Percentiles rank a stretch among this genome's conserved stretches.
These are phyloP conservation scores for Danionella dracula DNA, from an alignment of 2,797 vertebrate genomes.

Conservation along the genomic window DNA sequence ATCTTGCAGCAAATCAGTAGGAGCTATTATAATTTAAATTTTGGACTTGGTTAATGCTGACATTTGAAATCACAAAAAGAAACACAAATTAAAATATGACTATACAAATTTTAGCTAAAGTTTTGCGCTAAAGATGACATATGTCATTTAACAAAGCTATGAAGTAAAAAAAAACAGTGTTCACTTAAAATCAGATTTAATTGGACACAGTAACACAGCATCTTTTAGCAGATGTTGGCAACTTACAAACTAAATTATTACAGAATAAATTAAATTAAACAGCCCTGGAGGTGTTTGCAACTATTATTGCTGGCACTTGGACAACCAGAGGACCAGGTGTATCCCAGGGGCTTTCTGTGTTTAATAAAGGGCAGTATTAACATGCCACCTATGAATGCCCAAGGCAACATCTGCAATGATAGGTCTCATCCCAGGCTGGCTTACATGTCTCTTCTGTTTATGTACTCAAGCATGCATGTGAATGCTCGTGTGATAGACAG, in stretches of 20 bases:
- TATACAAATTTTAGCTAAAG: too few species aligned
- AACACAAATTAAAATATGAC: too few species aligned
- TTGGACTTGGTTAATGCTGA: too few species aligned
- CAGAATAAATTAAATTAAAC: too few species aligned
- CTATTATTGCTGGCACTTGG: slow-evolving; percentile 15
- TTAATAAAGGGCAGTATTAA: slow-evolving; percentile 31
- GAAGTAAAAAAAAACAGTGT: too few species aligned
- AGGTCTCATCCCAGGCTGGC: neutral
- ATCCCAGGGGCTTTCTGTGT: neutral
- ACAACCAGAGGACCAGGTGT: slow-evolving; percentile 9
- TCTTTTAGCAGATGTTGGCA: slow-evolving; percentile 42
- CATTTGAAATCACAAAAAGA: too few species aligned
- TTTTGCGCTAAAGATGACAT: too few species aligned
- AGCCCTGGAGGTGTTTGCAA: slow-evolving; percentile 60
- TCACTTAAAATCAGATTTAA: neutral
- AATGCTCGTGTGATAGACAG: slow-evolving; percentile 10
- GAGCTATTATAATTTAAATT: too few species aligned
- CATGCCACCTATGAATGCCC: slow-evolving; percentile 23
- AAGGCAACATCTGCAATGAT: slow-evolving; percentile 19
- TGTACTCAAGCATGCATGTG: neutral
- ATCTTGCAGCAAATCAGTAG: too few species aligned
- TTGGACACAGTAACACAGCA: neutral
- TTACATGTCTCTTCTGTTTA: slow-evolving; percentile 7
- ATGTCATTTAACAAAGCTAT: too few species aligned
- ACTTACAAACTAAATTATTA: too few species aligned